phyloP scores from a whole-genome alignment of 2,113 vertebrate genomes.

The Struthidea cinerea region DNA sequence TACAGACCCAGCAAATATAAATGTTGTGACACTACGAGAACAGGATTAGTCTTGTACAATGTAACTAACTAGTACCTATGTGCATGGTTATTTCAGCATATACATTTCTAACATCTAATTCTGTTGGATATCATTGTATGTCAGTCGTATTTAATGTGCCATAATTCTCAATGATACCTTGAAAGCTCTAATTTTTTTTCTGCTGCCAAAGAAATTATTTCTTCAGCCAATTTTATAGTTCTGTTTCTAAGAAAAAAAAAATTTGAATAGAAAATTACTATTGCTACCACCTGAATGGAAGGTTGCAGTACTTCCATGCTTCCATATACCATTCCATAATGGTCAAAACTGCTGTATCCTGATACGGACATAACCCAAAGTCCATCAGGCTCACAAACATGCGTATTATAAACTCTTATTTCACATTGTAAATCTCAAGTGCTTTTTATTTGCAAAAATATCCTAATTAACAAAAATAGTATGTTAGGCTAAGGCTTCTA shows the following conservation, averaged over 20 bases:
- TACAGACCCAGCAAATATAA: not conserved
- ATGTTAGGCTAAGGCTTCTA: not conserved
- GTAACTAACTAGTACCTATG: not conserved
- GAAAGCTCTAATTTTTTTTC: not conserved
- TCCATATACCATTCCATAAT: accelerated
- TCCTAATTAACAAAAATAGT: not conserved
- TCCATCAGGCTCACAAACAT: not conserved
- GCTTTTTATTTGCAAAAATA: not conserved
- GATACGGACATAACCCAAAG: not conserved
- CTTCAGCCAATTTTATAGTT: not conserved
- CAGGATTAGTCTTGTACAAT: not conserved
- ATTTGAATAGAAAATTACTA: not conserved
- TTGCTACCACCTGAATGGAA: not conserved
- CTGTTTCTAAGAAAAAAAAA: not conserved
- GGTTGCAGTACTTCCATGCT: not conserved
- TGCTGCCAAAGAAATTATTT: not conserved
- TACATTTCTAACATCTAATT: not conserved
- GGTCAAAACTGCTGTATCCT: not conserved
- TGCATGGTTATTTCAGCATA: not conserved
- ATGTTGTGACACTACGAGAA: not conserved
- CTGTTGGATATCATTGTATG: not conserved
- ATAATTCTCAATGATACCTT: not conserved
- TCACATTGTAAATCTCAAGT: not conserved
- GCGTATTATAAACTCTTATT: not conserved
- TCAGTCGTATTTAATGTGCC: not conserved